Evolutionary conservation across 1,140 invertebrate species (phyloP).

Genomic region (Vanessa tameamea): DNA sequence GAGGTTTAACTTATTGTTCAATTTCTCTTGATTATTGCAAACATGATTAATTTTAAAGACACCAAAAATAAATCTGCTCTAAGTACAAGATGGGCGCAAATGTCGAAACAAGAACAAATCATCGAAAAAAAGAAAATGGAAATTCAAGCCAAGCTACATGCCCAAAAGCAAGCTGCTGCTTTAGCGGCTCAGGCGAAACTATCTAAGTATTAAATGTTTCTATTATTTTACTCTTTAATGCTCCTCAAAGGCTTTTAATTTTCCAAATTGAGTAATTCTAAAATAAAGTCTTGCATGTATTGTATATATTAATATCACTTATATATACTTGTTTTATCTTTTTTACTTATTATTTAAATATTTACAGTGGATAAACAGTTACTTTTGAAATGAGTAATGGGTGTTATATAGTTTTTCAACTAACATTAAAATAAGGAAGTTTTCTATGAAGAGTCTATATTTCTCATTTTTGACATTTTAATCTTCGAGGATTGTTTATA

Average conservation of each 20-base stretch:
- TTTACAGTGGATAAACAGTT: no score
- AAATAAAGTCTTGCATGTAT: no score
- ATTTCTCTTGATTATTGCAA: neutral
- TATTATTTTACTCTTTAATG: neutral
- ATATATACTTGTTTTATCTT: no score
- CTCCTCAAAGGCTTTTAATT: neutral
- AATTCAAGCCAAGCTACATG: slow-evolving; percentile 75
- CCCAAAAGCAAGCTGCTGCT: slow-evolving; percentile 75
- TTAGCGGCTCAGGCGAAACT: slow-evolving; percentile 71
- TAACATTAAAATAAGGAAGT: no score
- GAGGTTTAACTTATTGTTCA: neutral
- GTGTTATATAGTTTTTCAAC: no score
- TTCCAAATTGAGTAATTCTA: neutral
- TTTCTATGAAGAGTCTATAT: no score
- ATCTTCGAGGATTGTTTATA: no score
- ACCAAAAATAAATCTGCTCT: slow-evolving; percentile 73
- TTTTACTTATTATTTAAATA: no score
- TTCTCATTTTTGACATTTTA: no score
- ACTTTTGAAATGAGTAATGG: no score
- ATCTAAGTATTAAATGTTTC: slow-evolving; percentile 52
- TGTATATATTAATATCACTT: no score
- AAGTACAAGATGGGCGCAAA: slow-evolving; percentile 84
- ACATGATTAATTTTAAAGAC: slow-evolving; percentile 73
- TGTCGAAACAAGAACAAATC: slow-evolving; percentile 90
- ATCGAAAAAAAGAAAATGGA: slow-evolving; percentile 88